A percentile compares a stretch with the other conserved stretches of the same genome.
Conservation (phyloP, 2,797 vertebrate genomes). For the Podargus strigoides region DNA sequence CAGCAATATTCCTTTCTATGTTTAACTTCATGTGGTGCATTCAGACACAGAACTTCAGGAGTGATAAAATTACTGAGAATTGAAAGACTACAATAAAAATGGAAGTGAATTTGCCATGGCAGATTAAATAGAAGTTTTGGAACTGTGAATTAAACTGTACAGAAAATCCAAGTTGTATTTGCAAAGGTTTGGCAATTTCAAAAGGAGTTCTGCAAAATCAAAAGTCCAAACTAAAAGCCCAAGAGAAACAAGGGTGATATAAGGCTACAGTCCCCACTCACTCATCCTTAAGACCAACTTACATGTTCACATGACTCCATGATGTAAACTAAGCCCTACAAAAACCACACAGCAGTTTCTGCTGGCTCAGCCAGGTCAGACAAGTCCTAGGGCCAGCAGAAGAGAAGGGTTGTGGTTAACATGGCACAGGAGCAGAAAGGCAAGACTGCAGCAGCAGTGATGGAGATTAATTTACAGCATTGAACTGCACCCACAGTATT, state of each 20-base stretch:
- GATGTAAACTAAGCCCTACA: not conserved
- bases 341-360: not conserved
- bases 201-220: not conserved
- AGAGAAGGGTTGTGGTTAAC: not conserved
- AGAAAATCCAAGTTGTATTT: not conserved
- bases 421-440: not conserved
- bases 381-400: rapidly evolving
- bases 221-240: not conserved
- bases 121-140: not conserved
- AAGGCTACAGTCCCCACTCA: not conserved
- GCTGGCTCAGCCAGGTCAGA: not conserved
- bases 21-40: not conserved
- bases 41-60: not conserved
- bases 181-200: rapidly evolving
- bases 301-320: rapidly evolving
- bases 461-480: rapidly evolving
- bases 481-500: not conserved
- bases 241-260: not conserved
- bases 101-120: not conserved
- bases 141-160: not conserved
- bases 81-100: not conserved
- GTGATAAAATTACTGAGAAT: not conserved
- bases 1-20: not conserved
- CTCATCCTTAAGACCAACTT: rapidly evolving
- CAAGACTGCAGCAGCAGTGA: not conserved